These are phyloP conservation scores for Presbytis comata DNA, from an alignment of 2,797 vertebrate species.

Conservation along the genomic window DNA sequence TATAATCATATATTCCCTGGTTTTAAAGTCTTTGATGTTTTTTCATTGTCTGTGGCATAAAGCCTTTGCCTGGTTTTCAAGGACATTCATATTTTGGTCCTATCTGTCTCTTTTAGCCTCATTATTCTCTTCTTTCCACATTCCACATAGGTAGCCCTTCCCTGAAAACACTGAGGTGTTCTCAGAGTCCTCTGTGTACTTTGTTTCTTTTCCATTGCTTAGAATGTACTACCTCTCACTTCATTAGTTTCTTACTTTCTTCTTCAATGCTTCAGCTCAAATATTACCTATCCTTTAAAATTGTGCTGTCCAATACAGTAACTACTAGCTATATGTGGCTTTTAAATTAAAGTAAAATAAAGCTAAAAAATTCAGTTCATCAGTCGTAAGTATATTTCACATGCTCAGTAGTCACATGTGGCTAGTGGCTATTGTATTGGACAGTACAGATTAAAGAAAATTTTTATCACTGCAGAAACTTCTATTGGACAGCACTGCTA, in stretches of 20 bases:
- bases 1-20: neutral
- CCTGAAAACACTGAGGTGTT: neutral
- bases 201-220: neutral
- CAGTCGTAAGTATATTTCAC: neutral
- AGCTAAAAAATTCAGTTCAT: neutral
- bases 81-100: neutral
- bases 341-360: conserved; percentile 43
- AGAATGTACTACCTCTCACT: neutral
- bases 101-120: neutral
- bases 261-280: neutral
- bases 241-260: neutral
- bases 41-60: neutral
- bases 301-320: neutral
- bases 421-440: neutral
- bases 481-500: neutral
- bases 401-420: neutral
- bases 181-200: neutral
- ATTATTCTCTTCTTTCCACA: neutral
- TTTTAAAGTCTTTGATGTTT: conserved; percentile 25
- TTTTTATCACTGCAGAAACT: conserved; percentile 10
- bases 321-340: neutral
- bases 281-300: conserved; percentile 1
- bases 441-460: neutral
- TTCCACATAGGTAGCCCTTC: neutral
- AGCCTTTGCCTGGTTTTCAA: neutral